Evolutionary conservation across 2,113 vertebrate genomes (phyloP), one percentile per base, ranked within the genome.

Genomic region (Tupaia chinensis): DNA sequence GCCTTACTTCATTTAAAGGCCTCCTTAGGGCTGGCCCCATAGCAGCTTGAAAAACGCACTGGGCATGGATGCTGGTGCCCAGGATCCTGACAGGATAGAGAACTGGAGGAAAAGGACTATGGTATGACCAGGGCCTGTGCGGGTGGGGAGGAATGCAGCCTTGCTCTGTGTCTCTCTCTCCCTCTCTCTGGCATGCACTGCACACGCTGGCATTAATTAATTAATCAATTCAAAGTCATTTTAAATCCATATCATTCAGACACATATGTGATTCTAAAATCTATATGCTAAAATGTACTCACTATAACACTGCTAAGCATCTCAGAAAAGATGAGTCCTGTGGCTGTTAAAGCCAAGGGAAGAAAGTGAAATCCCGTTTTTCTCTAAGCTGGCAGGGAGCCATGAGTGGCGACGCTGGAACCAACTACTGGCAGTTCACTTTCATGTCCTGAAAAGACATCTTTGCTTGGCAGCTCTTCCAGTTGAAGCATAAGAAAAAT

Each of bases 391-490:
- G 78, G 87, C 93, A 66, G 87, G 58, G 56, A 63, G 73, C 58
- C 81, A 16, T 72, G 3, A 32, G 56, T 32, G 63, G 87, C 2
- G 22, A 22, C 34, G 32, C 14, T 93, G 92, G 88, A 74, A 56
- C 77, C 66, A 16, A 3, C 17, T 23, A 1, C 84, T 93, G 91
- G 93, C 77, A n/a, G 32, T 27, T 58, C 58, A 79, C 20, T 63
- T 65, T 70, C 29, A 1, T 94, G 94, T 93, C 94, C 96, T 96
- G 66, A 97, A 96, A 97, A 95, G 95, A 96, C 95, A 34, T 95
- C 95, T 61, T 22, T 69, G 13, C 87, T 90, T 91, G 92, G 95
- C 74, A 7, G n/a, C 29, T 9, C 61, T 89, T 95, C 25, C 88
- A 65, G 32, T n/a, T 77, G 76, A 95, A 91, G 86, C 27, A n/a